A percentile compares a stretch with the other conserved stretches of the same genome.
These are phyloP conservation scores for Meloe dianella DNA, from an alignment of 2,888 invertebrate genomes.

Conservation along the genomic window DNA sequence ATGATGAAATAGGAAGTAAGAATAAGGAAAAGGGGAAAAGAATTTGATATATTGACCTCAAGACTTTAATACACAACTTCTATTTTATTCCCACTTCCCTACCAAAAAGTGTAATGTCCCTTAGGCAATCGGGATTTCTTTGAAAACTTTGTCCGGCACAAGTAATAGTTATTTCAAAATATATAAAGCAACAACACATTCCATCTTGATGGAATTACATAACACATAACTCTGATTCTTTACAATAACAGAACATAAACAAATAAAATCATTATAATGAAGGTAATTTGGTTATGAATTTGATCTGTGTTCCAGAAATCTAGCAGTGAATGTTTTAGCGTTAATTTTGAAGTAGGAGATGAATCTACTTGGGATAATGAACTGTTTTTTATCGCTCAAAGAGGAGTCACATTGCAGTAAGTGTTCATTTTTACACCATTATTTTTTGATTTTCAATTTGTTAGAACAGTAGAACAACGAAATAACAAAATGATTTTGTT, in stretches of 20 bases:
- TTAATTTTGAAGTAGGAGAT: conserved; percentile 69
- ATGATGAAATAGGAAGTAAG: background rate
- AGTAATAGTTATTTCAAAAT: background rate
- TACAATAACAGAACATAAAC: background rate
- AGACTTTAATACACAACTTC: conserved; percentile 6
- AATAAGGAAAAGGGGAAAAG: background rate
- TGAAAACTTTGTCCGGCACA: background rate
- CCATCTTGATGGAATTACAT: background rate
- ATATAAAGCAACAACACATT: background rate
- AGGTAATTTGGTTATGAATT: background rate
- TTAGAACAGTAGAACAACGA: background rate
- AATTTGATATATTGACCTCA: conserved; percentile 20
- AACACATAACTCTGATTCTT: background rate
- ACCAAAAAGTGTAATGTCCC: conserved; percentile 11
- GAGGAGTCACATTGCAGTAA: conserved; percentile 71
- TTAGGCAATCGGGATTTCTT: conserved; percentile 19
- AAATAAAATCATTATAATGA: background rate
- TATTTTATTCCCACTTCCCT: background rate
- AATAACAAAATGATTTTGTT: background rate
- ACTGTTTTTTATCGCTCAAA: conserved; percentile 71
- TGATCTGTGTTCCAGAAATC: conserved; percentile 65
- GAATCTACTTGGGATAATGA: conserved; percentile 61
- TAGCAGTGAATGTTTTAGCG: conserved; percentile 76
- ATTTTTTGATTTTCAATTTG: background rate
- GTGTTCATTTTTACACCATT: conserved; percentile 49